These are phyloP conservation scores for Limnephilus lunatus DNA, from an alignment of 2,888 invertebrate species.

Conservation along the genomic window DNA sequence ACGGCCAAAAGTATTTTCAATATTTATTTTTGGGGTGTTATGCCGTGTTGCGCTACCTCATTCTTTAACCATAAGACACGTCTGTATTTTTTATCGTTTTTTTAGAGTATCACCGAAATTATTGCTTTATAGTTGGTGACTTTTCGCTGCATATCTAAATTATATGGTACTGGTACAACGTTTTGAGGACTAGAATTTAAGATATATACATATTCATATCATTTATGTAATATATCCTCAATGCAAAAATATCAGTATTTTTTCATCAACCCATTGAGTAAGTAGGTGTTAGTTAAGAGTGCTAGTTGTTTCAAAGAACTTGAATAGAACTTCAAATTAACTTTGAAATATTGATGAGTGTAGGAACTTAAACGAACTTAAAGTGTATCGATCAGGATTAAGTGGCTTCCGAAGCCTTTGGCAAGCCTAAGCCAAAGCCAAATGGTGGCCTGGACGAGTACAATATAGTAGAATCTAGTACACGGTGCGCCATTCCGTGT, in stretches of 20 bases:
- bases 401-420: neutral
- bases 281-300: neutral
- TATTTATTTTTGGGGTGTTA: too few species aligned
- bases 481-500: neutral
- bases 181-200: neutral
- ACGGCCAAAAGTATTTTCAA: too few species aligned
- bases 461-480: neutral
- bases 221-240: too few species aligned
- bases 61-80: too few species aligned
- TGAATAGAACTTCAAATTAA: too few species aligned
- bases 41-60: too few species aligned
- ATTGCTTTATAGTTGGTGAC: neutral
- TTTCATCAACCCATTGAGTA: neutral
- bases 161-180: neutral
- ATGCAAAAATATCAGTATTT: too few species aligned
- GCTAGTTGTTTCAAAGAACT: too few species aligned
- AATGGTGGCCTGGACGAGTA: neutral
- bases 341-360: neutral
- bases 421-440: neutral
- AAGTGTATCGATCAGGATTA: neutral
- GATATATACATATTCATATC: neutral
- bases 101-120: neutral
- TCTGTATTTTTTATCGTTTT: too few species aligned
- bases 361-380: neutral
- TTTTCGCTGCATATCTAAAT: neutral